Percentiles rank a stretch among this genome's conserved stretches.
These are phyloP conservation scores for Pampus argenteus DNA, from an alignment of 2,797 vertebrate genomes.

Conservation along the genomic window DNA sequence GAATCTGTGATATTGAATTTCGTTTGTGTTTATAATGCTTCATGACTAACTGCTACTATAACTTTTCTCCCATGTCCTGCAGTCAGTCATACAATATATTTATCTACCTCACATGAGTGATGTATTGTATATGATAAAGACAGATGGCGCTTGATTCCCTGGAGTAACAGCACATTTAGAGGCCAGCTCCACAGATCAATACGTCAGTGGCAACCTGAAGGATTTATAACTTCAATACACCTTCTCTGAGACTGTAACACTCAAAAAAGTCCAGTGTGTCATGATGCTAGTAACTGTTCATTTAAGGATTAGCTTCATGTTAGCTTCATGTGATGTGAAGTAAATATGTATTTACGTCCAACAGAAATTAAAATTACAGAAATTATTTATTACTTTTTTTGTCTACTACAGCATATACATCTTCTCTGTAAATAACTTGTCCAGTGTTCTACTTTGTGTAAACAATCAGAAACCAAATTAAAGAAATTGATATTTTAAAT, in stretches of 20 bases:
- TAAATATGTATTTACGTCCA: not conserved
- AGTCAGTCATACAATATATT: not conserved
- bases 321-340: not conserved
- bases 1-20: constrained; percentile 1
- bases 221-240: constrained; percentile 39
- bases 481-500: too few relatives aligned
- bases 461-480: too few relatives aligned
- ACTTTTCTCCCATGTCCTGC: constrained; percentile 1
- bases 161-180: constrained; percentile 28
- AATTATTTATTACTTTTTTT: too few relatives aligned
- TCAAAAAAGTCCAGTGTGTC: constrained; percentile 12
- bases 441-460: too few relatives aligned
- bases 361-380: too few relatives aligned
- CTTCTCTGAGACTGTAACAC: constrained; percentile 2
- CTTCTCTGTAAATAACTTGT: too few relatives aligned
- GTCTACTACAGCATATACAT: too few relatives aligned
- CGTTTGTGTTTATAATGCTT: not conserved
- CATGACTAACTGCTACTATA: not conserved
- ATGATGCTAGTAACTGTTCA: not conserved
- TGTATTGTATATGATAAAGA: constrained; percentile 25
- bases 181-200: constrained; percentile 45
- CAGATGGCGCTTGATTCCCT: constrained; percentile 17
- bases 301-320: not conserved
- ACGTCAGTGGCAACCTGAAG: constrained; percentile 16
- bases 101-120: not conserved